Base-by-base conservation (phyloP, 2,113 vertebrate species). In the Carassius auratus region DNA sequence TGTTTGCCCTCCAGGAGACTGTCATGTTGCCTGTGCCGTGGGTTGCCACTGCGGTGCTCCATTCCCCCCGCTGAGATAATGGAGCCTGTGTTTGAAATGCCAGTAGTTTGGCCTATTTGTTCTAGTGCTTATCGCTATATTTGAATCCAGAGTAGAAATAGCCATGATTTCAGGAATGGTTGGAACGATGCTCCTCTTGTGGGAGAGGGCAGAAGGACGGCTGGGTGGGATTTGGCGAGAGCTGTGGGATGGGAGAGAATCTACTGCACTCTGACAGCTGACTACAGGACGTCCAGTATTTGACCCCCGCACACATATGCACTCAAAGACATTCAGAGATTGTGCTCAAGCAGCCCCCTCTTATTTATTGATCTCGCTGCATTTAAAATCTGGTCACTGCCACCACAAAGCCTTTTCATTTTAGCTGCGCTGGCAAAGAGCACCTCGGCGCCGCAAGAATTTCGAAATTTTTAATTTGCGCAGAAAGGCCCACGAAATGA, bases 361-460 rank as follows among this genome's bases (percentile, higher is more conserved):
- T 90, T 91, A 91, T 90, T 92, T 95, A 97, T 98, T 97, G 97
- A 97, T 98, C 95, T 95, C 94, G 94, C 94, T 96, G 95, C 96
- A 95, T 98, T 97, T 97, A 97, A 96, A 98, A 96, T 97, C 95
- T 96, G 94, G 96, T 97, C 94, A 94, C 96, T 96, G 94, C 94
- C 96, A 94, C 95, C 93, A 94, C 93, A 93, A 93, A 94, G 94
- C 90, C 94, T 92, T 96, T 96, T 97, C 93, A 92, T 97, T 97
- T 97, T 96, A 96, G 95, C 95, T 97, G 94, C 79, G 94, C 94
- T 96, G 94, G 95, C 96, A 95, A 92, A 93, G 94, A 76, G 80
- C 84, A 91, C 91, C 94, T 90, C 87, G 88, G 92, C 90, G 91
- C 93, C 90, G 92, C 90, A 92, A 92, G 91, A 92, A 91, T 95